Percentiles rank a stretch among this genome's conserved stretches.
Evolutionary conservation across 2,113 vertebrate species (phyloP).

Genomic region (Aspiorhynchus laticeps): DNA sequence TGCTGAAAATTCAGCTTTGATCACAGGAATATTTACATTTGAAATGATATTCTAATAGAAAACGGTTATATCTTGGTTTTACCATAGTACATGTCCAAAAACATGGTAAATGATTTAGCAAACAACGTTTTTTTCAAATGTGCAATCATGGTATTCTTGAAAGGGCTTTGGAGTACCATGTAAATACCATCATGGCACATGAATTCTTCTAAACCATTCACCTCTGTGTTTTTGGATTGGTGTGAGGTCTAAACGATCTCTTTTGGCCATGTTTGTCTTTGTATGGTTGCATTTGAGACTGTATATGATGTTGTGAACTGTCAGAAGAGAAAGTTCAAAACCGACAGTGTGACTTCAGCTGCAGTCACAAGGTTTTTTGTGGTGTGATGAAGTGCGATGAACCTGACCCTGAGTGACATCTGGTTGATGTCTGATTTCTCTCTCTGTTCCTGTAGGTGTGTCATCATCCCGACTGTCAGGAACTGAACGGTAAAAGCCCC

Average conservation of each 20-base stretch:
- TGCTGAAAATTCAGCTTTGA: not conserved
- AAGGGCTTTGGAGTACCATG: not conserved
- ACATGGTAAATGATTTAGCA: not conserved
- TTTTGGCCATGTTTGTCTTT: not conserved
- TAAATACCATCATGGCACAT: not conserved
- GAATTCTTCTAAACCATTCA: not conserved
- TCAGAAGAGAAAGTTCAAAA: not conserved
- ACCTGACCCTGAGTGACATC: not conserved
- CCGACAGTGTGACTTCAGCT: not conserved
- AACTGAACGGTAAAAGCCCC: conserved; percentile 81
- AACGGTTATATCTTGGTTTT: not conserved
- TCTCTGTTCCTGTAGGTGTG: conserved; percentile 80
- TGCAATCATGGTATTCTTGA: not conserved
- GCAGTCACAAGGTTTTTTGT: not conserved
- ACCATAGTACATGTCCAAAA: not conserved
- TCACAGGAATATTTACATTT: not conserved
- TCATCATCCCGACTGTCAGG: conserved; percentile 87
- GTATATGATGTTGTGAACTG: not conserved
- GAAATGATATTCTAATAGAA: not conserved
- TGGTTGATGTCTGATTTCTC: not conserved
- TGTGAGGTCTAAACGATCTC: not conserved
- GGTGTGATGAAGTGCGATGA: not conserved
- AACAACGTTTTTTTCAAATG: not conserved
- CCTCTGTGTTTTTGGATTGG: not conserved
- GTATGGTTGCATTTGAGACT: not conserved